Percentiles rank a stretch among this genome's conserved stretches.
phyloP scores from a whole-genome alignment of 2,888 invertebrate species.

The Pemphredon lugubris region DNA sequence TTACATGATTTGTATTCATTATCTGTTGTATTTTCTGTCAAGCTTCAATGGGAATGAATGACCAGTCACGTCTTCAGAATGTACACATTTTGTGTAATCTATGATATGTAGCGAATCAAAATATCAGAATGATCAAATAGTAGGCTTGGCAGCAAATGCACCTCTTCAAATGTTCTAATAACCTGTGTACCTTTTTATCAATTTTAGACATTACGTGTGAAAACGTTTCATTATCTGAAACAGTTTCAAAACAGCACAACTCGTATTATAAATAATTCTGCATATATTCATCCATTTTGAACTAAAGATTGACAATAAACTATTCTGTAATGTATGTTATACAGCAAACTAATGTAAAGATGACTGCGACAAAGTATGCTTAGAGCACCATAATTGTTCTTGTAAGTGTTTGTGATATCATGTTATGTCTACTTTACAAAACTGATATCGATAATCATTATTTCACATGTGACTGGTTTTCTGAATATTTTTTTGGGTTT shows the following conservation, averaged over 20 bases:
- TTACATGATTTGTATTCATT: too few relatives aligned
- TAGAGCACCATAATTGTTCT: constrained; percentile 76
- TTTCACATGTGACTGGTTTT: constrained; percentile 30
- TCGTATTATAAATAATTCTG: background rate
- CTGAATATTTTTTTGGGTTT: constrained; percentile 3
- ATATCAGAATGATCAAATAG: too few relatives aligned
- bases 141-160: too few relatives aligned
- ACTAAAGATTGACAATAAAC: constrained; percentile 53
- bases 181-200: too few relatives aligned
- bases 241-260: background rate
- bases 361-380: constrained; percentile 74
- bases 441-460: constrained; percentile 19
- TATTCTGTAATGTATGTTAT: constrained; percentile 74
- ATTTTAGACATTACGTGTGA: too few relatives aligned
- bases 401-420: constrained; percentile 74
- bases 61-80: too few relatives aligned
- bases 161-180: too few relatives aligned
- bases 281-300: constrained; percentile 38
- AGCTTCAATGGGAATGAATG: too few relatives aligned
- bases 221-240: too few relatives aligned
- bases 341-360: constrained; percentile 79
- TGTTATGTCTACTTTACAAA: constrained; percentile 54
- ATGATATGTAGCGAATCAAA: too few relatives aligned
- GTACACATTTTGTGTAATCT: too few relatives aligned
- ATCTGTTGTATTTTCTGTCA: too few relatives aligned